Percentiles rank a stretch among this genome's conserved stretches.
Evolutionary conservation across 2,797 vertebrate species (phyloP).

Genomic region (Sciaenops ocellatus): DNA sequence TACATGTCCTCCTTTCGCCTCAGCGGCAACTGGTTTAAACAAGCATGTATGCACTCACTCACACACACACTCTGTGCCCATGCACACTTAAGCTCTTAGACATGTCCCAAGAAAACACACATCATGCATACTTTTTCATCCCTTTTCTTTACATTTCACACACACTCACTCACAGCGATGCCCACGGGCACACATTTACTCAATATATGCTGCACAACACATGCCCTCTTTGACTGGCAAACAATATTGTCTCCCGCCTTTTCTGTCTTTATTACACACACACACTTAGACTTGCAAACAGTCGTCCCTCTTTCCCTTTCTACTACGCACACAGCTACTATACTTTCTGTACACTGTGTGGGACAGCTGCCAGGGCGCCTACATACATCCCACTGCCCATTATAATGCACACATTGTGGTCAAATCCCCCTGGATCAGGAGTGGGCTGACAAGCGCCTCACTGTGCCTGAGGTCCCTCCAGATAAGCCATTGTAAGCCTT

Average conservation of each 20-base stretch:
- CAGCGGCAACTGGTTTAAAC: constrained; percentile 22
- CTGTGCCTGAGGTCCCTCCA: constrained; percentile 77
- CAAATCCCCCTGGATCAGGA: constrained; percentile 70
- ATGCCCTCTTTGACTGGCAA: constrained; percentile 39
- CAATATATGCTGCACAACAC: constrained; percentile 24
- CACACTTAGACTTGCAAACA: constrained; percentile 64
- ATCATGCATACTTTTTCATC: background rate
- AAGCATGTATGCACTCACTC: constrained; percentile 10
- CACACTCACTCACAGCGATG: constrained; percentile 1
- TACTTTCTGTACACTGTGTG: constrained; percentile 68
- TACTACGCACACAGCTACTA: constrained; percentile 35
- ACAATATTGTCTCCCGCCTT: constrained; percentile 43
- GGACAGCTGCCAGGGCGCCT: constrained; percentile 70
- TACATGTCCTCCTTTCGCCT: constrained; percentile 20
- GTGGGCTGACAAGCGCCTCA: constrained; percentile 78
- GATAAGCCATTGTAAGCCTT: constrained; percentile 84
- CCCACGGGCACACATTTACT: constrained; percentile 30
- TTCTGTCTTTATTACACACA: constrained; percentile 44
- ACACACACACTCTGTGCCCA: background rate
- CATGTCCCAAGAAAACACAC: constrained; percentile 14
- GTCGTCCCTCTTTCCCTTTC: constrained; percentile 11
- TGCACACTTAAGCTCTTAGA: constrained; percentile 29
- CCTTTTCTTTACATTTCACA: constrained; percentile 13
- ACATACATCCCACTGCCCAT: constrained; percentile 71
- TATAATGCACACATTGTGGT: constrained; percentile 80